phyloP scores from a whole-genome alignment of 2,888 invertebrate species.

The Drosophila subsilvestris region DNA sequence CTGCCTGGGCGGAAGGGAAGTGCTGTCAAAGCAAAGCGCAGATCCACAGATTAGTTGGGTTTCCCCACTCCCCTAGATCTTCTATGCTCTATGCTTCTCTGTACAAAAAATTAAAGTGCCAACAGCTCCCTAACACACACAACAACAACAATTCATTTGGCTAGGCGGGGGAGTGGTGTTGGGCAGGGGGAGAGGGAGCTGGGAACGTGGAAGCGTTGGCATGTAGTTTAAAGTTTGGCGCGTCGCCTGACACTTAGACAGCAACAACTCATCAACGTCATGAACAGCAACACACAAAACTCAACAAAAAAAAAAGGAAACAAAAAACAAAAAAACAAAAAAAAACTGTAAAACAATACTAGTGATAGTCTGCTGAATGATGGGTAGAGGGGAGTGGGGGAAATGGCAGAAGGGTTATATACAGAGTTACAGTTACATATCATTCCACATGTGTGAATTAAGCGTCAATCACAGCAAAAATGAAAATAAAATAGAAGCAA shows the following conservation, averaged over 20 bases:
- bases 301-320: conserved; percentile 32
- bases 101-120: conserved; percentile 67
- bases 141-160: conserved; percentile 65
- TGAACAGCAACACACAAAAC: conserved; percentile 47
- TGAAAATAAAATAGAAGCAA: conserved; percentile 4
- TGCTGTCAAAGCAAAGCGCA: conserved; percentile 73
- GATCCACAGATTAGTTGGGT: conserved; percentile 67
- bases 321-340: conserved; percentile 53
- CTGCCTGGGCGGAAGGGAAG: conserved; percentile 57
- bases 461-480: conserved; percentile 41
- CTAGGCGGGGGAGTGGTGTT: background rate
- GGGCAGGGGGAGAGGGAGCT: background rate
- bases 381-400: background rate
- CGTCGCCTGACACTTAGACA: conserved; percentile 79
- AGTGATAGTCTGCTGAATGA: conserved; percentile 50
- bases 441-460: conserved; percentile 52
- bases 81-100: conserved; percentile 1
- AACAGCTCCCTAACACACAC: conserved; percentile 43
- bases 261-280: conserved; percentile 81
- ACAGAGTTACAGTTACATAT: conserved; percentile 27
- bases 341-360: conserved; percentile 71
- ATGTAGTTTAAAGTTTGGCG: conserved; percentile 79
- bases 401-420: background rate
- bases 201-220: conserved; percentile 57
- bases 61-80: background rate